Conservation (phyloP, 2,888 invertebrate species). For the Pandemis heparana region DNA sequence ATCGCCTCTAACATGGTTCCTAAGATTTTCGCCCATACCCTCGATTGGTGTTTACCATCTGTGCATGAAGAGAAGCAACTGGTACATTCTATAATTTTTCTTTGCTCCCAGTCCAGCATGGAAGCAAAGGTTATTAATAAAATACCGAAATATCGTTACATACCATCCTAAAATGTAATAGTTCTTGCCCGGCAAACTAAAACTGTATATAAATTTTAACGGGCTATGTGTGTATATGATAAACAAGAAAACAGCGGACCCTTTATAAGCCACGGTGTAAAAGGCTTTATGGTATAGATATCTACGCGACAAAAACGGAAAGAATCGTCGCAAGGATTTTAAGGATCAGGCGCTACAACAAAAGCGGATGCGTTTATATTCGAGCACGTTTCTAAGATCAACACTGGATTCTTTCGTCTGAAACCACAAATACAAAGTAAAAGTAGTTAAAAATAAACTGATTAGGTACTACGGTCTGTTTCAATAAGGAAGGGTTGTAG, state of each 20-base stretch:
- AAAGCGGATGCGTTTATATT: slow-evolving; percentile 14
- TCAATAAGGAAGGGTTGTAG: too few relatives aligned
- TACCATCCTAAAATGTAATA: too few relatives aligned
- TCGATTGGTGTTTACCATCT: too few relatives aligned
- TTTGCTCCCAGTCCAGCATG: too few relatives aligned
- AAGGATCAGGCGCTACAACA: slow-evolving; percentile 24
- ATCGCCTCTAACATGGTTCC: too few relatives aligned
- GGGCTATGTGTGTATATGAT: slow-evolving; percentile 52
- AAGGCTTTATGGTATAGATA: slow-evolving; percentile 11
- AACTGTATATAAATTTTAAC: slow-evolving; percentile 49
- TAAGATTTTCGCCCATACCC: too few relatives aligned
- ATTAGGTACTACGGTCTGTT: too few relatives aligned
- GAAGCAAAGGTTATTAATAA: too few relatives aligned
- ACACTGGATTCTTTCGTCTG: neutral
- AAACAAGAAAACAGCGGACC: slow-evolving; percentile 48
- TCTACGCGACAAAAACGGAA: neutral
- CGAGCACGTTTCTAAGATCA: slow-evolving; percentile 22
- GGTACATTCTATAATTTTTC: too few relatives aligned
- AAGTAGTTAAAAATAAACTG: neutral
- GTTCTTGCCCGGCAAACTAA: neutral
- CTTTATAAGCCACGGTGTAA: slow-evolving; percentile 1
- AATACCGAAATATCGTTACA: too few relatives aligned
- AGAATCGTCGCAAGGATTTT: slow-evolving; percentile 26
- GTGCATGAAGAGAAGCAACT: too few relatives aligned
- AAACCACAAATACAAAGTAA: neutral